Evolutionary conservation across 2,888 invertebrate genomes (phyloP), one percentile per base, ranked within the genome.

Genomic region (Acronicta psi): DNA sequence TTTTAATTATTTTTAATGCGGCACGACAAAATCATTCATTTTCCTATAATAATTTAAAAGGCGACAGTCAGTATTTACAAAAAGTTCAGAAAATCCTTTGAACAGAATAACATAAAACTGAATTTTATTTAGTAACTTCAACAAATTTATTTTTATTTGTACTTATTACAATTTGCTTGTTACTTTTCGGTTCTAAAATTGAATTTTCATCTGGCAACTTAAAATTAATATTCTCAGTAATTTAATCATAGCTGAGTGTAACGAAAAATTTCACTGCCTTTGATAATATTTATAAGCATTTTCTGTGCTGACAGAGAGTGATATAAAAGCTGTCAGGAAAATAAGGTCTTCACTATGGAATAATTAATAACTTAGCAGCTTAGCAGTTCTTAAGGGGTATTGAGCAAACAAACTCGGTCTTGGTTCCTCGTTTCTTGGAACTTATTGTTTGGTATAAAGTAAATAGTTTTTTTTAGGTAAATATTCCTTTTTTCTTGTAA

Each of bases 361-460:
- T 67, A 68, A 69, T 57, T 68, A 68, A 68, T 68, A 55, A 58
- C 47, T 69, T 58, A 17, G 55, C 68, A 47, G 55, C 46, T 66
- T 66, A 56, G n/a, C 41, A 45, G 47, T 67, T 61, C 34, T 37
- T 60, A 46, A 44, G 37, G 51, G 54, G 41, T 52, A 56, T 53
- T 54, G 37, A 51, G 25, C n/a, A 42, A 64, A 57, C 52, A 62
- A 68, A 62, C 29, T 62, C 47, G n/a, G n/a, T 34, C 53, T 61
- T 59, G 52, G 47, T 56, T 61, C 14, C 25, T 18, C 2, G n/a
- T 17, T 20, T 40, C 2, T 25, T 50, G 16, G 16, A 43, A 36
- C 25, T 50, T 20, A 45, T 20, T 50, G 56, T 50, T 37, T 1
- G 29, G 45, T 50, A 50, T 17, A 36, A 45, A 42, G 10, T 9